Percentiles rank a stretch among this genome's conserved stretches.
These are phyloP conservation scores for Austrolebias charrua DNA, from an alignment of 2,797 vertebrate species.

Conservation along the genomic window DNA sequence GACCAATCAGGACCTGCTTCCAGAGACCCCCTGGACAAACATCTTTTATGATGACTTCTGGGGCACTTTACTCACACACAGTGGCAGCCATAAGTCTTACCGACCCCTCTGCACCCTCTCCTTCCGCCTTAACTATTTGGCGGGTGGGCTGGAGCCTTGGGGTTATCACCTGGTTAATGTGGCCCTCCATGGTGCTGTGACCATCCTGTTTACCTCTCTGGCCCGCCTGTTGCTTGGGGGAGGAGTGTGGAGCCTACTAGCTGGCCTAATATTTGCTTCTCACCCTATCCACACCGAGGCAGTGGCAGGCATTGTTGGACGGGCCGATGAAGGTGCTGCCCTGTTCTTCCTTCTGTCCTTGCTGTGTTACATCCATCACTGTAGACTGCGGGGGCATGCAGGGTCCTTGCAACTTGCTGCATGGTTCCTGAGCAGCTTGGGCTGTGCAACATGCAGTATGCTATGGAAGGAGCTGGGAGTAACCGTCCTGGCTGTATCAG, in stretches of 20 bases:
- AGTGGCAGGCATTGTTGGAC: conserved; percentile 92
- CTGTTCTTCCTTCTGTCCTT: conserved; percentile 95
- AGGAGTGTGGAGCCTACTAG: conserved; percentile 91
- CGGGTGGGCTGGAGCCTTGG: conserved; percentile 94
- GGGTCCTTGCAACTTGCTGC: conserved; percentile 59
- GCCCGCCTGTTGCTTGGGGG: conserved; percentile 89
- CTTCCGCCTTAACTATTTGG: conserved; percentile 92
- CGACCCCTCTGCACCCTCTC: conserved; percentile 96
- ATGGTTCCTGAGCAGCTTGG: conserved; percentile 88
- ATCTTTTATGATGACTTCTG: conserved; percentile 99
- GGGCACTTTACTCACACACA: conserved; percentile 97
- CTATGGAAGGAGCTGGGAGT: conserved; percentile 99
- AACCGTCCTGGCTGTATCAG: conserved; percentile 91
- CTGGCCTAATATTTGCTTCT: conserved; percentile 92
- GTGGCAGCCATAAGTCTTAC: conserved; percentile 98
- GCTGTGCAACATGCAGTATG: conserved; percentile 93
- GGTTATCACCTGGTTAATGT: conserved; percentile 95
- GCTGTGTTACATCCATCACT: conserved; percentile 91
- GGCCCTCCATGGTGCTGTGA: conserved; percentile 87
- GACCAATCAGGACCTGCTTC: conserved; percentile 97
- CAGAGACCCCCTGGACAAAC: conserved; percentile 95
- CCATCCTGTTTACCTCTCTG: conserved; percentile 89
- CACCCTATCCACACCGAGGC: conserved; percentile 98
- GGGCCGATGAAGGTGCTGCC: conserved; percentile 93
- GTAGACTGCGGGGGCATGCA: conserved; percentile 78